A percentile compares a stretch with the other conserved stretches of the same genome.
Evolutionary conservation across 2,888 invertebrate genomes (phyloP).

Genomic region (Xylophagus ater): DNA sequence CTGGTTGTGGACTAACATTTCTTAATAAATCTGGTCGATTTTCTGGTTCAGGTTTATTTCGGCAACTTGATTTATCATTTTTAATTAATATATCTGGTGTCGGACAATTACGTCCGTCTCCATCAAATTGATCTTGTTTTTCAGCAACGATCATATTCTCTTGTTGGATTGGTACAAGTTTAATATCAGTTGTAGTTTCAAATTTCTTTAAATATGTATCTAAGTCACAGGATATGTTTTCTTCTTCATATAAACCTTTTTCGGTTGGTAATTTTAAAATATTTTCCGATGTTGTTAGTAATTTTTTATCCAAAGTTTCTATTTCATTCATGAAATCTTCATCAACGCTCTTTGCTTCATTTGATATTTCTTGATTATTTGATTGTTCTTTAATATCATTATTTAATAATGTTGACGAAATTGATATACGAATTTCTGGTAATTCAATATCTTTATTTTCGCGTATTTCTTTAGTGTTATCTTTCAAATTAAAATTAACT

Average conservation of each 20-base stretch:
- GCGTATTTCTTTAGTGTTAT: constrained; percentile 6
- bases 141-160: constrained; percentile 15
- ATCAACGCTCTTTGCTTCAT: not conserved
- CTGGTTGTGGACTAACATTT: constrained; percentile 25
- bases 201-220: constrained; percentile 20
- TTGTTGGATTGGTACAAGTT: constrained; percentile 10
- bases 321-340: not conserved
- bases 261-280: not conserved
- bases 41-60: constrained; percentile 14
- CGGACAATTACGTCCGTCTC: constrained; percentile 20
- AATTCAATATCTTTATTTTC: constrained; percentile 13
- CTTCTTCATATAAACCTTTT: not conserved
- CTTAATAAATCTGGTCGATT: constrained; percentile 30
- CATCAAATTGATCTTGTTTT: constrained; percentile 16
- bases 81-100: constrained; percentile 33
- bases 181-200: constrained; percentile 14
- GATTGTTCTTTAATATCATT: not conserved
- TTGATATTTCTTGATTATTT: not conserved
- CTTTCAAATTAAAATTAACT: constrained; percentile 11
- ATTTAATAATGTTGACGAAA: not conserved
- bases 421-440: constrained; percentile 13
- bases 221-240: constrained; percentile 18
- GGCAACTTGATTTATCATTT: constrained; percentile 21
- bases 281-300: not conserved
- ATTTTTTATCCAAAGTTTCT: not conserved